Base-by-base conservation (phyloP, 2,113 vertebrate genomes). In the Chiloscyllium plagiosum region DNA sequence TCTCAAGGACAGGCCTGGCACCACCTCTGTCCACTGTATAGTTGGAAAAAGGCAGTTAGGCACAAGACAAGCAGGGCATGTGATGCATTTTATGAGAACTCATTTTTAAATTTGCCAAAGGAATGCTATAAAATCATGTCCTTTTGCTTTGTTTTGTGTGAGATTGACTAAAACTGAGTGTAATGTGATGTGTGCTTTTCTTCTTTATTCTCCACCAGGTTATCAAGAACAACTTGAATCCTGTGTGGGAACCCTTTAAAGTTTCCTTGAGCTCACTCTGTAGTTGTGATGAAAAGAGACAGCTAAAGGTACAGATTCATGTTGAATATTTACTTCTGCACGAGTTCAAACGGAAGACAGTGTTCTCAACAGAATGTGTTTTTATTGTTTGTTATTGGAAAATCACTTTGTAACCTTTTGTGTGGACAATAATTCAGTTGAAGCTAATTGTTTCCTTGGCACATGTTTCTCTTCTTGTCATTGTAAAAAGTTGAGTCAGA, bases 151-250 rank as follows among this genome's bases (percentile, higher is more conserved):
- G 1, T 0, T n/a, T 37, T 93, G 29, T 24, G 2, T 66, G 66
- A n/a, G n/a, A 19, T 66, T 93, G 89, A 66, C 33, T 66, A 24
- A 61, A 37, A 24, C 50, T 96, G 56, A 65, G 29, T 92, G 52
- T n/a, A 56, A 92, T 2, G 29, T 95, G 92, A 19, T 68, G 26
- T 7, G 15, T 15, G 29, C 78, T 13, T 96, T 86, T 92, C 20
- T 96, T 7, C 56, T 61, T 61, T 61, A 61, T 96, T 70, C 42
- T 95, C 89, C 61, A n/a, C 0, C 97, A 99, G 99, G 98, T 99
- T 96, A 98, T 99, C 96, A 99, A 99, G 97, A 99, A 99, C 97
- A 99, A 99, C 97, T 98, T 99, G 96, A 99, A 98, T 96, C 99
- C 99, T 0, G 97, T 98, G 96, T 99, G 99, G 99, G 98, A 99